These are phyloP conservation scores for Arnoldichthys spilopterus DNA, from an alignment of 2,797 vertebrate genomes.

Conservation along the genomic window DNA sequence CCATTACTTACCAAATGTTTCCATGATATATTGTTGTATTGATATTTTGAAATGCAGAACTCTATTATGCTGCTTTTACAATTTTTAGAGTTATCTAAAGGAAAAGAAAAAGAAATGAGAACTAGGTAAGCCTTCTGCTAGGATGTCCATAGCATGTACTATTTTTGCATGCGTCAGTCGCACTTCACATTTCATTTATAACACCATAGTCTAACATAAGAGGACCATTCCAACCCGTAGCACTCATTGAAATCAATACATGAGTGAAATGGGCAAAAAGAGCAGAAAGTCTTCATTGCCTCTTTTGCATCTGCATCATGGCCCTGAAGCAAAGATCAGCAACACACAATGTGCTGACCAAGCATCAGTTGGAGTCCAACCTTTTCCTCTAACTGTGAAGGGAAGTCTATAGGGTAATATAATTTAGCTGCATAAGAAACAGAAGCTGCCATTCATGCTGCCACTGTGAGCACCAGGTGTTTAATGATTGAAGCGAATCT, in stretches of 20 bases:
- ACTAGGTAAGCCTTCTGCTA: neutral
- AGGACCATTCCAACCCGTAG: neutral
- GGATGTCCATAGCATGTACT: neutral
- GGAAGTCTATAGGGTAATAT: neutral
- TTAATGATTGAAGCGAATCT: constrained; percentile 36
- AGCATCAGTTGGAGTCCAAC: neutral
- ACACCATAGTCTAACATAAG: constrained; percentile 9
- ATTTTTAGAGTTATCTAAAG: neutral
- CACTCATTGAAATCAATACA: constrained; percentile 27
- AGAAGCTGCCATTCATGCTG: constrained; percentile 3
- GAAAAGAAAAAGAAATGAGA: constrained; percentile 1
- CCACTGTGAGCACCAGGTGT: constrained; percentile 18
- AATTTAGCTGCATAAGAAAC: neutral
- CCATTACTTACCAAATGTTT: no score
- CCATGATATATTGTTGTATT: no score
- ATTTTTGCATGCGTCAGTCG: neutral
- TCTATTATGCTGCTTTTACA: no score
- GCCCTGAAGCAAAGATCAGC: neutral
- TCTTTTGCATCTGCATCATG: constrained; percentile 2
- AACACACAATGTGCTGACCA: neutral
- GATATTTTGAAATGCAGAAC: no score
- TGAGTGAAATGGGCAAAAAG: constrained; percentile 1
- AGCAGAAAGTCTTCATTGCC: neutral
- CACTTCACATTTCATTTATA: neutral
- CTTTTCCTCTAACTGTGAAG: neutral